These are phyloP conservation scores for Drosophila quadrilineata DNA, from an alignment of 1,140 invertebrate genomes.

Conservation along the genomic window DNA sequence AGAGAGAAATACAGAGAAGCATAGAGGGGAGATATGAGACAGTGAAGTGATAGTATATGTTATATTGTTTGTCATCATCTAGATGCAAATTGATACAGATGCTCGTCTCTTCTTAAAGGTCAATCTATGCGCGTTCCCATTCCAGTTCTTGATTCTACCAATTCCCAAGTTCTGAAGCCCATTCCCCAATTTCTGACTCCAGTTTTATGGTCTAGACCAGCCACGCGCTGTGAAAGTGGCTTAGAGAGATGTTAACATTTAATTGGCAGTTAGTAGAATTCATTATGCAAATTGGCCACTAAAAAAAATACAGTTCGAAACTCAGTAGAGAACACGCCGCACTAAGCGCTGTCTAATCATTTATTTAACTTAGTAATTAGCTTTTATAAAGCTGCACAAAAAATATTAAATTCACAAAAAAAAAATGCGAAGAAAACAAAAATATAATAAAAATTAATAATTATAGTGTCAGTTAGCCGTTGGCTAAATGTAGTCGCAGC, in stretches of 20 bases:
- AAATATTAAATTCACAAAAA: conserved; percentile 24
- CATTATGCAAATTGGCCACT: conserved; percentile 63
- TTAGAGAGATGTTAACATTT: conserved; percentile 47
- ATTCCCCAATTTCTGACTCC: conserved; percentile 4
- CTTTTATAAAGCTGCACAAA: conserved; percentile 54
- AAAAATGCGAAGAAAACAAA: not conserved
- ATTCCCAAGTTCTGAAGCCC: not conserved
- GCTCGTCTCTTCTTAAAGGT: conserved; percentile 1
- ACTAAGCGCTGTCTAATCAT: conserved; percentile 60
- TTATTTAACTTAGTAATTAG: conserved; percentile 77
- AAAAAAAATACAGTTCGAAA: conserved; percentile 26
- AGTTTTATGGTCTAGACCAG: not conserved
- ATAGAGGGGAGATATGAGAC: no score
- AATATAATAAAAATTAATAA: conserved; percentile 46
- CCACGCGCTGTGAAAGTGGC: conserved; percentile 65
- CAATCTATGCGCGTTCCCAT: conserved; percentile 1
- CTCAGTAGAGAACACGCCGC: conserved; percentile 24
- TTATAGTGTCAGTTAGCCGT: conserved; percentile 30
- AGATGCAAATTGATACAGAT: not conserved
- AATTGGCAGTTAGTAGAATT: conserved; percentile 60
- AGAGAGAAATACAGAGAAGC: no score
- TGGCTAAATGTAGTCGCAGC: conserved; percentile 43
- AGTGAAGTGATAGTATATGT: not conserved
- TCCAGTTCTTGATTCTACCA: no score
- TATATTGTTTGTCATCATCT: not conserved